Percentiles rank a stretch among this genome's conserved stretches.
These are phyloP conservation scores for Anthoscopus minutus DNA, from an alignment of 2,113 vertebrate genomes.

Conservation along the genomic window DNA sequence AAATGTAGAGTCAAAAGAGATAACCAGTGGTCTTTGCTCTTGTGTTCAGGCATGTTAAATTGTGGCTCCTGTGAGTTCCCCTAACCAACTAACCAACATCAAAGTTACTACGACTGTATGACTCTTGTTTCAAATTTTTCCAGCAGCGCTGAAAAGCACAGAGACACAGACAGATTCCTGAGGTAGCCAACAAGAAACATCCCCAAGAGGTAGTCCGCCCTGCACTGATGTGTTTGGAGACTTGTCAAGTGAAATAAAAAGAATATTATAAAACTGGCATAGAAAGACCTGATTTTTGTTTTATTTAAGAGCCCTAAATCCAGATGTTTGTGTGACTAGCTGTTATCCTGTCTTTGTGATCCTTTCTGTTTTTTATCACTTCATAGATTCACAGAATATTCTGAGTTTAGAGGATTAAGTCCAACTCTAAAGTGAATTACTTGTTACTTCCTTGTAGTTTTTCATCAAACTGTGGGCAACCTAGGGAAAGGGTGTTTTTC, in stretches of 20 bases:
- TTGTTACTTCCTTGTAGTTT: not conserved
- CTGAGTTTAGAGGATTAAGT: not conserved
- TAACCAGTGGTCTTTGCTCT: not conserved
- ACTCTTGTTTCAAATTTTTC: not conserved
- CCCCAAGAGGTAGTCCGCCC: fast-evolving
- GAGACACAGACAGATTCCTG: not conserved
- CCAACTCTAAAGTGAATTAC: not conserved
- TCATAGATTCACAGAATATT: not conserved
- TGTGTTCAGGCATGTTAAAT: not conserved
- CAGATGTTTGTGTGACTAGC: not conserved
- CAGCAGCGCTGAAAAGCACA: not conserved
- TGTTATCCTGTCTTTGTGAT: not conserved
- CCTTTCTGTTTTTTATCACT: not conserved
- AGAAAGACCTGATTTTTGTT: not conserved
- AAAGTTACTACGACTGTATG: not conserved
- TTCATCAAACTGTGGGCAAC: not conserved
- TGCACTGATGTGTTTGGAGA: not conserved
- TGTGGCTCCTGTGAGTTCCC: not conserved
- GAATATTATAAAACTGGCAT: not conserved
- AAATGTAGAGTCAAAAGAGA: not conserved
- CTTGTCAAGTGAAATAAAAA: not conserved
- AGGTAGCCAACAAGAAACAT: not conserved
- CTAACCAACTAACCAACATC: not conserved
- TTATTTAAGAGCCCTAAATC: not conserved
- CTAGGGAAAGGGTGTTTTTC: not conserved